Conservation (phyloP, 2,888 invertebrate species). For the Aleiodes leptofemur region DNA sequence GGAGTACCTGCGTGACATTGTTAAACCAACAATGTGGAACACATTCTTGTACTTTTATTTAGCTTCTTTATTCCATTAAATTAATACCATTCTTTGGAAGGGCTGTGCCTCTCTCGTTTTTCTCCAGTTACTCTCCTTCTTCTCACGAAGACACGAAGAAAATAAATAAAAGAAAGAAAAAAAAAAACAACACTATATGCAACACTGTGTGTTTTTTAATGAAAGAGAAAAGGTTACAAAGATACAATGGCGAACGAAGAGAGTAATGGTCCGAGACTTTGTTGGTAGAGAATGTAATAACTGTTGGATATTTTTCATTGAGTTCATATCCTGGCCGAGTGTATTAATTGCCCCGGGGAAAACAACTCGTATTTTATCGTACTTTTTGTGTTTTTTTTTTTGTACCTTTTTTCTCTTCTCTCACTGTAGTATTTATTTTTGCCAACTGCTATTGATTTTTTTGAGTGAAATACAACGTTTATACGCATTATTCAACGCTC, state of each 20-base stretch:
- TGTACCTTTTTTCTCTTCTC: no score
- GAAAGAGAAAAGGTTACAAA: constrained; percentile 21
- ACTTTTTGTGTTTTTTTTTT: constrained; percentile 14
- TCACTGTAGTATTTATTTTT: constrained; percentile 7
- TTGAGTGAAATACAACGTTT: constrained; percentile 1
- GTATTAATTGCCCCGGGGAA: constrained; percentile 48
- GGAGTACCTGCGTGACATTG: neutral
- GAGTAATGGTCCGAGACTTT: constrained; percentile 44
- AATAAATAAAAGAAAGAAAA: no score
- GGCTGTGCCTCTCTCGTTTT: no score
- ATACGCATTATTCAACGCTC: constrained; percentile 17
- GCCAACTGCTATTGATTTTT: constrained; percentile 21
- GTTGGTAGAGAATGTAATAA: constrained; percentile 45
- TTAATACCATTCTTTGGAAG: no score
- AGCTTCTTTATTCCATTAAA: no score
- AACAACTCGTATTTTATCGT: constrained; percentile 29
- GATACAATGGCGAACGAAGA: constrained; percentile 14
- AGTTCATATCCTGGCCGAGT: constrained; percentile 28
- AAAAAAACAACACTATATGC: no score
- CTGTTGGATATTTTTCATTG: constrained; percentile 51
- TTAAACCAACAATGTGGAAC: neutral
- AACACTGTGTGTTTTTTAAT: constrained; percentile 7
- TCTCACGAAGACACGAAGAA: no score
- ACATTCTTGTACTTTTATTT: no score
- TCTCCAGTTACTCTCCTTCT: no score